Base-by-base conservation (phyloP, 2,113 vertebrate genomes). In the Saguinus midas region DNA sequence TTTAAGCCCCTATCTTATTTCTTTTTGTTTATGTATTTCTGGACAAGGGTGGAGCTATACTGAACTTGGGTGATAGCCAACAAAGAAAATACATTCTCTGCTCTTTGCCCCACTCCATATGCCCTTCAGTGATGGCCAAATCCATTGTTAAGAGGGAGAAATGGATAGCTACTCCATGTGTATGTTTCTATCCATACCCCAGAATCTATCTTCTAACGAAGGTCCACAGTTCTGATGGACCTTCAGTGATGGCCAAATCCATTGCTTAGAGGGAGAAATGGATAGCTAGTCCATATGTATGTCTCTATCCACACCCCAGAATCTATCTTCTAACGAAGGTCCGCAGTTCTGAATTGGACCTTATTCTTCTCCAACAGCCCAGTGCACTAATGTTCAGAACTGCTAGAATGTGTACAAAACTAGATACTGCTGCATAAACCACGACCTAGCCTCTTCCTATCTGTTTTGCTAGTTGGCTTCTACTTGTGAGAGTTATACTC, bases 11-110 rank as follows among this genome's bases (percentile, higher is more conserved):
- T 68, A 78, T 9, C 35, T 29, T 57, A 84, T 16, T 50, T 64
- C 43, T 79, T 95, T 87, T 55, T 45, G 50, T 64, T 87, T 80
- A 13, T 5, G 16, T 72, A 50, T 79, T 88, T 94, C 72, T 76
- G 23, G 43, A 84, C 43, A 88, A 29, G 21, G 27, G 27, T 64
- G 2, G 20, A 40, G 29, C 25, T 73, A 48, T 32, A 61, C 18
- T n/a, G 16, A 68, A 84, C 6, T 4, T 88, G 37, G 27, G 14
- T n/a, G 50, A 52, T 1, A 81, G 18, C 27, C 29, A 27, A 35
- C 21, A 72, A 66, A 79, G n/a, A 85, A 6, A 55, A 11, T 11
- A 18, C 8, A 13, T 55, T 4, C 13, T 88, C 61, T 72, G 18
- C 10, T 88, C 68, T 57, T 70, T 9, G 55, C 3, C 6, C 32